A percentile compares a stretch with the other conserved stretches of the same genome.
These are phyloP conservation scores for Aptenodytes patagonicus DNA, from an alignment of 2,113 vertebrate genomes.

Conservation along the genomic window DNA sequence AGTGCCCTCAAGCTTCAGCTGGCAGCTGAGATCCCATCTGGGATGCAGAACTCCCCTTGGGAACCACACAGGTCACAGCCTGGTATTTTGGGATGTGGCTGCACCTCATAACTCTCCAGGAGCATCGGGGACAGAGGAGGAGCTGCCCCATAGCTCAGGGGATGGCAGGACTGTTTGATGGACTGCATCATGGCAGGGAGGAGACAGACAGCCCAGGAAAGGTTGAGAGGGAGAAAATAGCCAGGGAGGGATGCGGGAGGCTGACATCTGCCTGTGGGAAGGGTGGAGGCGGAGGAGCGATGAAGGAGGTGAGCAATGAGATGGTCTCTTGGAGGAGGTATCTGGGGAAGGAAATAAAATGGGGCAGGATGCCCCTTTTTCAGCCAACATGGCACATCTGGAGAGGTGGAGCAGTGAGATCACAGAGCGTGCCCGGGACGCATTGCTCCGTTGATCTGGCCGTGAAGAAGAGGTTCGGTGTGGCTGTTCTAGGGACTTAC, in stretches of 20 bases:
- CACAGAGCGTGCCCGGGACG: neutral
- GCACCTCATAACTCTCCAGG: neutral
- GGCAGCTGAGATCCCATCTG: neutral
- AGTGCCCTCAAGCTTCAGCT: neutral
- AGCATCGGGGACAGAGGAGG: neutral
- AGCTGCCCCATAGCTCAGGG: neutral
- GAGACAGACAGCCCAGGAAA: neutral
- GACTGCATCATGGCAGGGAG: neutral
- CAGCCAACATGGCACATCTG: neutral
- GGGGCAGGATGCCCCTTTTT: neutral
- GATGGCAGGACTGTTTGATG: too few species aligned
- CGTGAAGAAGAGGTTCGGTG: neutral
- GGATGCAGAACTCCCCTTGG: neutral
- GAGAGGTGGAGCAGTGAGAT: neutral
- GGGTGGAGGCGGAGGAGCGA: neutral
- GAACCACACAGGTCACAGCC: neutral
- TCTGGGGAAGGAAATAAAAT: neutral
- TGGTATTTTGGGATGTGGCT: neutral
- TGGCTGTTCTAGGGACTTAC: neutral
- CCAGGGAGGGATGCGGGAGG: neutral
- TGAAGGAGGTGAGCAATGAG: neutral
- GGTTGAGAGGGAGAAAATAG: neutral
- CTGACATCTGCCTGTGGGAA: neutral
- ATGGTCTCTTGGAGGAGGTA: neutral
- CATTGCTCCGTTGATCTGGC: rapidly evolving